Conservation (phyloP, 2,797 vertebrate genomes). For the Danio jaintianensis region DNA sequence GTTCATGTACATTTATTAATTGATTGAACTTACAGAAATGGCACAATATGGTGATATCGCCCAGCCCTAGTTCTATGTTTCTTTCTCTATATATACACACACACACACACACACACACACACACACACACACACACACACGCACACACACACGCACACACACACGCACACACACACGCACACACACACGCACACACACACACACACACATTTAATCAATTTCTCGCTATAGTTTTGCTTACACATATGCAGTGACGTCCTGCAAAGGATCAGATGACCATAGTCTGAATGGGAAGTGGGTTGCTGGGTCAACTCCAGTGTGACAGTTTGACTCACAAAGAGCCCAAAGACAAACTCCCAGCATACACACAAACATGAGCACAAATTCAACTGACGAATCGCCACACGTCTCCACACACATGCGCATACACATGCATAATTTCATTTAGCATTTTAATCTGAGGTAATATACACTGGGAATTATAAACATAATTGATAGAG, state of each 20-base stretch:
- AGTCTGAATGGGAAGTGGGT: conserved; percentile 66
- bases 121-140: too few relatives aligned
- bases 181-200: too few relatives aligned
- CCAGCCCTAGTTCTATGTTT: too few relatives aligned
- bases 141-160: too few relatives aligned
- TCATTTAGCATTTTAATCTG: background rate
- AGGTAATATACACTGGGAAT: background rate
- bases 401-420: background rate
- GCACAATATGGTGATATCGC: too few relatives aligned
- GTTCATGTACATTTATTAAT: too few relatives aligned
- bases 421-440: background rate
- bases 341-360: background rate
- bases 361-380: background rate
- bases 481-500: too few relatives aligned
- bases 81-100: too few relatives aligned
- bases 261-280: conserved; percentile 67
- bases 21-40: too few relatives aligned
- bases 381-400: background rate
- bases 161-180: too few relatives aligned
- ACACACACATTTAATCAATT: background rate
- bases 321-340: conserved; percentile 1
- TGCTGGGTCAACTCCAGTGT: conserved; percentile 61
- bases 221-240: background rate
- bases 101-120: too few relatives aligned
- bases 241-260: conserved; percentile 22